Percentiles rank a stretch among this genome's conserved stretches.
These are phyloP conservation scores for Eristalis arbustorum DNA, from an alignment of 2,888 invertebrate species.

Conservation along the genomic window DNA sequence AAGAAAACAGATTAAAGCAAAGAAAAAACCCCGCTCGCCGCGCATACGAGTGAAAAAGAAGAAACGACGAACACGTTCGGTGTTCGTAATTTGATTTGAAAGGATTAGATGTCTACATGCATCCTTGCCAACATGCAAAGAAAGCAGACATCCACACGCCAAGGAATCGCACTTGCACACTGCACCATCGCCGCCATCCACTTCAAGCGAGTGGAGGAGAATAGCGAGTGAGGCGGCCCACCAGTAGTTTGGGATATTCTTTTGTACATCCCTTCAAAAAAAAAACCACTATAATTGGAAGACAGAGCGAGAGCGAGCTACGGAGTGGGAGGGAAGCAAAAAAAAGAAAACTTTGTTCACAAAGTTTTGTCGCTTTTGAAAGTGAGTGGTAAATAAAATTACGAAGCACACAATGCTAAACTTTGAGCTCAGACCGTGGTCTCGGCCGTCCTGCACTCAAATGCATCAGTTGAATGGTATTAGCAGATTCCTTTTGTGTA, in stretches of 20 bases:
- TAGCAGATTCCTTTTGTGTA: constrained; percentile 41
- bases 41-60: constrained; percentile 12
- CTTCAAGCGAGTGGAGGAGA: not conserved
- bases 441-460: not conserved
- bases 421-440: constrained; percentile 33
- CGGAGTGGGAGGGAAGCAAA: not conserved
- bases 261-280: constrained; percentile 36
- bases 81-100: constrained; percentile 68
- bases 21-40: constrained; percentile 26
- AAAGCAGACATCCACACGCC: constrained; percentile 38
- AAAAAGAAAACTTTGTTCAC: constrained; percentile 35
- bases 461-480: constrained; percentile 15
- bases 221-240: not conserved
- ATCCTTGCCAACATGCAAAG: constrained; percentile 68
- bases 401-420: constrained; percentile 60
- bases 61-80: constrained; percentile 65
- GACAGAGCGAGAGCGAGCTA: too few species aligned
- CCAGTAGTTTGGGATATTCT: constrained; percentile 33
- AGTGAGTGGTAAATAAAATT: constrained; percentile 69
- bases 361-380: constrained; percentile 68
- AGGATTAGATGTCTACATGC: constrained; percentile 70
- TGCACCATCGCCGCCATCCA: constrained; percentile 2
- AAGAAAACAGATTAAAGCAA: constrained; percentile 58
- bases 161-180: constrained; percentile 43
- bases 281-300: not conserved